Base-by-base conservation (phyloP, 2,888 invertebrate species). In the Ormyrus pomaceus region DNA sequence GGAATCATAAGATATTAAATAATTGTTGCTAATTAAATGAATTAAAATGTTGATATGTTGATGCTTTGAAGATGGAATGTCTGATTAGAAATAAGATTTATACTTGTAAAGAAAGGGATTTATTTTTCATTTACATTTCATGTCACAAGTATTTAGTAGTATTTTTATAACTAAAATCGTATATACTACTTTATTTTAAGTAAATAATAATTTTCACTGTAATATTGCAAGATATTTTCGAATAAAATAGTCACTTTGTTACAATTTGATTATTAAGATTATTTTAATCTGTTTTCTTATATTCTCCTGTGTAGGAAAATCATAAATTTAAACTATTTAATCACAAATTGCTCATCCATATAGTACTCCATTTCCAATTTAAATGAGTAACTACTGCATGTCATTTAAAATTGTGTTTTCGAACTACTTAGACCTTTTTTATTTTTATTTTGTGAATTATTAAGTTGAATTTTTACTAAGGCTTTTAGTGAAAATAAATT, bases 161-260 rank as follows among this genome's bases (percentile, higher is more conserved):
- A 72, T 62, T 72, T 72, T 59, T 59, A 59, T 59, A 59, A 34
- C 55, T 59, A 55, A 59, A 71, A 50, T 56, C 19, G 58, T 59
- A 59, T 11, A 45, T 13, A 66, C 51, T 66, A 66, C 59, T 71
- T 58, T 48, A 13, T 55, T 66, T 53, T n/a, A 51, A 66, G 19
- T 19, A 19, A 19, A 19, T 34, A 45, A 70, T 64, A 46, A 55
- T 70, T 70, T 69, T 19, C 13, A 64, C 56, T 56, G 10, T 10
- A 48, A 48, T 75, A 75, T 51, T 56, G 56, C 66, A 75, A 62
- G 58, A 66, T 66, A 61, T 65, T 53, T 58, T 55, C 45, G 59
- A 59, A 58, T 66, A 72, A 71, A 72, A 61, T 72, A 46, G 58
- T 50, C 9, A 58, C 13, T 62, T 71, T 77, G 53, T 65, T 77